These are phyloP conservation scores for Harmothoe impar DNA, from an alignment of 2,888 invertebrate genomes.

Conservation along the genomic window DNA sequence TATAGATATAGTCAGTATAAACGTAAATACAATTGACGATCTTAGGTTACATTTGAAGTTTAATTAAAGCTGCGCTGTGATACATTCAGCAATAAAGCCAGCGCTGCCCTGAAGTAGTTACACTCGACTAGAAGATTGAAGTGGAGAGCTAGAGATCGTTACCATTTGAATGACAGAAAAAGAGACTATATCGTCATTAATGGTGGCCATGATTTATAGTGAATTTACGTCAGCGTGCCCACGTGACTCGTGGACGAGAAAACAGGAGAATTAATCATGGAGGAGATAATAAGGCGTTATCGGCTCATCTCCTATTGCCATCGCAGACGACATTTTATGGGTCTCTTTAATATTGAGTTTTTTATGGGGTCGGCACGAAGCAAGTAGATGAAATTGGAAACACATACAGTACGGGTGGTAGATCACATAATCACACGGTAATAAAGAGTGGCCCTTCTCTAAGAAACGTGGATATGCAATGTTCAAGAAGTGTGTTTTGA, in stretches of 20 bases:
- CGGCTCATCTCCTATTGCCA: conserved; percentile 45
- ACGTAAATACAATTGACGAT: no score
- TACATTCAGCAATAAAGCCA: background rate
- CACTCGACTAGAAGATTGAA: no score
- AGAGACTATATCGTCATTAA: conserved; percentile 17
- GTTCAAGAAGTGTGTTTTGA: background rate
- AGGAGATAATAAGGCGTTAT: conserved; percentile 52
- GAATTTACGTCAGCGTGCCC: conserved; percentile 46
- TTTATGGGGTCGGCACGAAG: conserved; percentile 31
- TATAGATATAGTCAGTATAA: no score
- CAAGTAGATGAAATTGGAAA: conserved; percentile 44
- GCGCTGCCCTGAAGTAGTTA: background rate
- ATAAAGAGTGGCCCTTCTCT: conserved; percentile 29
- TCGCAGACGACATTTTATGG: conserved; percentile 27
- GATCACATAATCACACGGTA: conserved; percentile 28
- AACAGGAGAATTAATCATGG: conserved; percentile 53
- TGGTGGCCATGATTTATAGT: conserved; percentile 39
- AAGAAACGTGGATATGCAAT: conserved; percentile 25
- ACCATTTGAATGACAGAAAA: conserved; percentile 22
- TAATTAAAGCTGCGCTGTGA: no score
- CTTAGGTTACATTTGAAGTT: no score
- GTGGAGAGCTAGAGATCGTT: background rate
- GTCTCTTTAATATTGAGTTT: conserved; percentile 44
- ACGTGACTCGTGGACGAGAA: conserved; percentile 47
- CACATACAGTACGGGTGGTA: conserved; percentile 36